phyloP scores from a whole-genome alignment of 2,888 invertebrate species.

The Pinctada fucata region DNA sequence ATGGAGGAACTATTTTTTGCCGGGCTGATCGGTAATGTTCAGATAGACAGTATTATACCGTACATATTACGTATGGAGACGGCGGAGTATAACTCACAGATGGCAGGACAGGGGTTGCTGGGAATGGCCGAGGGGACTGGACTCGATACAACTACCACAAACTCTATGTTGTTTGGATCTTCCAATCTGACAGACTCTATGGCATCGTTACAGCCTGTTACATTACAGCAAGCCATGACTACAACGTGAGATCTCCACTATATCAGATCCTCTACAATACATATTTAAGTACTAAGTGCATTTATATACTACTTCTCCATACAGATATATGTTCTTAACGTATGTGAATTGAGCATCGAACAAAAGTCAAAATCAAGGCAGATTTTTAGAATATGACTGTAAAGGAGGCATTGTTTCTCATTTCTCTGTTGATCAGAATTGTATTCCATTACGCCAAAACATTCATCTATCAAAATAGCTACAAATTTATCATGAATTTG shows the following conservation, averaged over 20 bases:
- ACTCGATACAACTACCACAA: constrained; percentile 26
- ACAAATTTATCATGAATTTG: too few relatives aligned
- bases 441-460: too few relatives aligned
- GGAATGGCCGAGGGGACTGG: constrained; percentile 22
- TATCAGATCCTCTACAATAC: too few relatives aligned
- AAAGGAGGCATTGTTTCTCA: too few relatives aligned
- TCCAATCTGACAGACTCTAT: constrained; percentile 32
- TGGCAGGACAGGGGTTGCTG: constrained; percentile 62
- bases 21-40: constrained; percentile 93
- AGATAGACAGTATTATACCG: constrained; percentile 96
- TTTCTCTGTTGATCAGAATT: too few relatives aligned
- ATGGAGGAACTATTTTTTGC: constrained; percentile 96
- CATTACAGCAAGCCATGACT: constrained; percentile 26
- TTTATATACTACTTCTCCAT: too few relatives aligned
- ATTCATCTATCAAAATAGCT: too few relatives aligned
- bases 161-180: constrained; percentile 35
- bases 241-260: constrained; percentile 8
- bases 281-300: too few relatives aligned
- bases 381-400: too few relatives aligned
- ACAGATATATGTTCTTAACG: too few relatives aligned
- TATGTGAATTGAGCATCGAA: too few relatives aligned
- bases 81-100: constrained; percentile 74
- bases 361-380: too few relatives aligned
- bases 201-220: constrained; percentile 28
- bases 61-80: constrained; percentile 86